These are phyloP conservation scores for Colletes latitarsis DNA, from an alignment of 1,140 invertebrate genomes.

Conservation along the genomic window DNA sequence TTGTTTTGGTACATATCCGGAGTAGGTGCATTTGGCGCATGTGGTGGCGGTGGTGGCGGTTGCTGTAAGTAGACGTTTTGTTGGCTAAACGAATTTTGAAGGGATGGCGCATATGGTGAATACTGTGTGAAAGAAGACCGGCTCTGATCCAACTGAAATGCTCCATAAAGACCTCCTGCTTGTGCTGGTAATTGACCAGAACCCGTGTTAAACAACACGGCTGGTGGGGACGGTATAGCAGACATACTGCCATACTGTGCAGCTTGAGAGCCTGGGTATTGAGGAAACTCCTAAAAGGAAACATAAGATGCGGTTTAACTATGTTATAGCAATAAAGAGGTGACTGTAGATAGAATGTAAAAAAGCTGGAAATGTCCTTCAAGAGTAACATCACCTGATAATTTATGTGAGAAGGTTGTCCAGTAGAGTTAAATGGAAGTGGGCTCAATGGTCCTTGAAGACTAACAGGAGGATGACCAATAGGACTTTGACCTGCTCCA, in stretches of 20 bases:
- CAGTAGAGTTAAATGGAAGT: constrained; percentile 80
- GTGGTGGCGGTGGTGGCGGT: constrained; percentile 79
- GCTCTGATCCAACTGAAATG: constrained; percentile 85
- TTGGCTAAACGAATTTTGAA: constrained; percentile 85
- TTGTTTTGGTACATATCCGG: constrained; percentile 92
- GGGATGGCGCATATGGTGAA: constrained; percentile 82
- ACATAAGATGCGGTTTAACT: background rate
- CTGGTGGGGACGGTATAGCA: constrained; percentile 91
- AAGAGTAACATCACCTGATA: constrained; percentile 80
- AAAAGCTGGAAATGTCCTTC: constrained; percentile 11
- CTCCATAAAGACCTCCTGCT: constrained; percentile 87
- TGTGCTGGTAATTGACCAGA: constrained; percentile 88
- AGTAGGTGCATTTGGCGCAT: constrained; percentile 82
- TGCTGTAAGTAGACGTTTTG: constrained; percentile 86
- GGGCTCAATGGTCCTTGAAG: constrained; percentile 80
- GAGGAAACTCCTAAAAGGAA: constrained; percentile 74
- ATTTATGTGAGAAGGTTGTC: constrained; percentile 82
- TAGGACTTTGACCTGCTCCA: constrained; percentile 81
- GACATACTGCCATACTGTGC: constrained; percentile 88
- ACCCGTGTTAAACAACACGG: constrained; percentile 89
- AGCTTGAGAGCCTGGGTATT: constrained; percentile 79
- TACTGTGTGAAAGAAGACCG: constrained; percentile 87
- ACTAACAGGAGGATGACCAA: constrained; percentile 83
- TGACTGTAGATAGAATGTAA: background rate
- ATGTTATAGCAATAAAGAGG: background rate